Evolutionary conservation across 2,113 vertebrate species (phyloP), one percentile per base, ranked within the genome.

Genomic region (Dromaius novaehollandiae): DNA sequence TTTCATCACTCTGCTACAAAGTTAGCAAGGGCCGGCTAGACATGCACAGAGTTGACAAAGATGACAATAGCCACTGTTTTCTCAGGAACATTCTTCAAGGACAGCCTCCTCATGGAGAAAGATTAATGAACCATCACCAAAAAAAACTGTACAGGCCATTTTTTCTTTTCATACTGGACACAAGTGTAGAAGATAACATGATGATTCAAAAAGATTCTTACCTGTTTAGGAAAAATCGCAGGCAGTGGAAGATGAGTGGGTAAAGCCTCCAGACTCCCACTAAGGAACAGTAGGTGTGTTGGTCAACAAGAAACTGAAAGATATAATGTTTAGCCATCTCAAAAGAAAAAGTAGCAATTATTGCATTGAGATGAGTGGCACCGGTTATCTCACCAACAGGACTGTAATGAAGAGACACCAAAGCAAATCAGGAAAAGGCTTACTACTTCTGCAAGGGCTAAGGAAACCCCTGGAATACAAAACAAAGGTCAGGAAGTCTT

Each of bases 61-160:
- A 0, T 55, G 38, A 32, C 14, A 63, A 40, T 22, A 63, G 0
- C 2, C 8, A 60, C 25, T 2, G 0, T 7, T 30, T 30, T 11
- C 20, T 56, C 34, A 34, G 83, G 73, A 65, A 7, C 44, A 48
- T 20, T 82, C 64, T n/a, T 86, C 40, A 68, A n/a, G 82, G 46
- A 89, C 70, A 28, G 60, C 1, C 58, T 6, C 5, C 48, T 9
- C 18, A 69, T 36, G 13, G 16, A 92, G n/a, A 73, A 88, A 74
- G 46, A 83, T 50, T 11, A 58, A 66, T 24, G 13, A 88, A 18
- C 19, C 30, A 56, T 6, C 28, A 28, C 4, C 13, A 25, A 58
- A 20, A 80, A 56, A 77, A 86, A 86, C 18, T 69, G 42, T 18
- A 36, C 8, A 74, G 20, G 30, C 4, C 6, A n/a, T 26, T 95